phyloP scores from a whole-genome alignment of 2,797 vertebrate genomes.

The Chaunax sp. region DNA sequence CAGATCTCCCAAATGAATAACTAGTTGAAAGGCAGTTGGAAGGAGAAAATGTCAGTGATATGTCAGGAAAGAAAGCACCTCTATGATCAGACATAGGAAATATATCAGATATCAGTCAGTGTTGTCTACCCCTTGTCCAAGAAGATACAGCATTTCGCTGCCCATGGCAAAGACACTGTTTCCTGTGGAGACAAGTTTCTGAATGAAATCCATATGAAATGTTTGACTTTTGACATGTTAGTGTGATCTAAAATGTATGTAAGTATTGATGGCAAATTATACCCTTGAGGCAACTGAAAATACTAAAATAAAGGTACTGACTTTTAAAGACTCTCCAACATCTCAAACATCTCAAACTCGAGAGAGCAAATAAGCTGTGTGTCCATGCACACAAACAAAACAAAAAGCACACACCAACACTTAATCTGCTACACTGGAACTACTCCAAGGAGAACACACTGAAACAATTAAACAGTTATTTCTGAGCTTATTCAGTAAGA shows the following conservation, averaged over 20 bases:
- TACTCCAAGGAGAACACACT: constrained; percentile 57
- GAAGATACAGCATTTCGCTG: not conserved
- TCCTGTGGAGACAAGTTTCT: not conserved
- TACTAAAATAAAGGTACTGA: constrained; percentile 1
- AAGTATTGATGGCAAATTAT: constrained; percentile 6
- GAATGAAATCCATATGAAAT: not conserved
- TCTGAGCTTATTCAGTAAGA: constrained; percentile 60
- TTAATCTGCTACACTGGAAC: constrained; percentile 49
- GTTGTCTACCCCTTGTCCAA: too few species aligned
- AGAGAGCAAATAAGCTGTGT: not conserved
- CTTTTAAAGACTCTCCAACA: constrained; percentile 2
- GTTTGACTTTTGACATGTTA: constrained; percentile 9
- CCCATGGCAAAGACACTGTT: not conserved
- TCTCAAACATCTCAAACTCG: not conserved
- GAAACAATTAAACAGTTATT: constrained; percentile 58
- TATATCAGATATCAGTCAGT: too few species aligned
- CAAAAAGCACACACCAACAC: not conserved
- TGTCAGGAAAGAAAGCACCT: not conserved
- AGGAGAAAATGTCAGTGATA: not conserved
- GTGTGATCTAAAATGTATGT: constrained; percentile 20
- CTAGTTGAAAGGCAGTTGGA: too few species aligned
- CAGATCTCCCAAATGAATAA: too few species aligned
- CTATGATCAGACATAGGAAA: too few species aligned
- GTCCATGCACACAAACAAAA: constrained; percentile 14
- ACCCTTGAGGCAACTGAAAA: constrained; percentile 9